phyloP scores from a whole-genome alignment of 2,113 vertebrate genomes.

The Eidolon helvum region DNA sequence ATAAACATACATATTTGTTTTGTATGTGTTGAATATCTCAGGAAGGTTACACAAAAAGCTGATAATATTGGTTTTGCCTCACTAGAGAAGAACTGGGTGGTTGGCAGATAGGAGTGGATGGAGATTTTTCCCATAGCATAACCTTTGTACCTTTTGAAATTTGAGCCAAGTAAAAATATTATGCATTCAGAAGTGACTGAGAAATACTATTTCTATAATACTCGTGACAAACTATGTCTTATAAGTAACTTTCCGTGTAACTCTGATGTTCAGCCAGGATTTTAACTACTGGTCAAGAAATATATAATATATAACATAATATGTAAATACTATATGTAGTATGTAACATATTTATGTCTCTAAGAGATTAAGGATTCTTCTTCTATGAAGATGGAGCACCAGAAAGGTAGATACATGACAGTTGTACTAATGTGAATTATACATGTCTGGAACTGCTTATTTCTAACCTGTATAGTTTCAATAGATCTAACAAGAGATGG shows the following conservation, averaged over 20 bases:
- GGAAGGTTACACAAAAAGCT: background rate
- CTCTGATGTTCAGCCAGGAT: background rate
- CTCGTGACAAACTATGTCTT: background rate
- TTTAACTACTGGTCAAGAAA: background rate
- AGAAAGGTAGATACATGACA: background rate
- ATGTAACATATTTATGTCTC: background rate
- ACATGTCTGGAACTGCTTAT: background rate
- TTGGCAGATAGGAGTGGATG: background rate
- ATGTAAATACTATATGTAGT: background rate
- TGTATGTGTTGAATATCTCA: background rate
- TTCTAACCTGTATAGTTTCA: background rate
- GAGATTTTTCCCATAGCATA: slow-evolving; percentile 11
- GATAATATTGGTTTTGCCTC: slow-evolving; percentile 8
- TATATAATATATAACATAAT: background rate
- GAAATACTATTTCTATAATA: slow-evolving; percentile 33
- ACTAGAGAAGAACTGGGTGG: background rate
- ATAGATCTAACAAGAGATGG: background rate
- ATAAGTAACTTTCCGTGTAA: background rate
- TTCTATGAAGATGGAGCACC: background rate
- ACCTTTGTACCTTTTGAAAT: slow-evolving; percentile 23
- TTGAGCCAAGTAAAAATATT: slow-evolving; percentile 27
- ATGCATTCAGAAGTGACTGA: background rate
- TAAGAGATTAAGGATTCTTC: background rate
- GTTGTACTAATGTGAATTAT: background rate
- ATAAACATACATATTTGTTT: background rate